These are phyloP conservation scores for Caenorhabditis sp. DNA, from an alignment of 2,888 invertebrate genomes.

Conservation along the genomic window DNA sequence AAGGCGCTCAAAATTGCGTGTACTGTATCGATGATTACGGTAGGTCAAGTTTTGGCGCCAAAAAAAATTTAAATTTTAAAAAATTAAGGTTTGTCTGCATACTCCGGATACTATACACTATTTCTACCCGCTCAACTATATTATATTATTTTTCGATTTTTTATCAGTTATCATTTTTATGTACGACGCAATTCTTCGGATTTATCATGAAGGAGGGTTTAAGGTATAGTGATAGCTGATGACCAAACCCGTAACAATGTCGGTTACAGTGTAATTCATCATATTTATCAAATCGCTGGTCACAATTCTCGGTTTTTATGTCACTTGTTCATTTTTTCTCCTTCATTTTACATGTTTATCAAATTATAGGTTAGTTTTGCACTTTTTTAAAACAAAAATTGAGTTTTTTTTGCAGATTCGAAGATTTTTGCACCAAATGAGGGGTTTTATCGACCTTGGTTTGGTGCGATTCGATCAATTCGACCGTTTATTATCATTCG, in stretches of 20 bases:
- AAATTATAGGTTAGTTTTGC: slow-evolving; percentile 43
- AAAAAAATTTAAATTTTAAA: no score
- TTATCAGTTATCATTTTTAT: slow-evolving; percentile 90
- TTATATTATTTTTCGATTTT: slow-evolving; percentile 83
- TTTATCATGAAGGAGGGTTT: slow-evolving; percentile 91
- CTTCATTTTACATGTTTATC: slow-evolving; percentile 82
- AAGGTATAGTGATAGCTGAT: slow-evolving; percentile 76
- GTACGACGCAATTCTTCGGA: slow-evolving; percentile 97
- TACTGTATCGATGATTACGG: slow-evolving; percentile 72
- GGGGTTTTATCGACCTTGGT: slow-evolving; percentile 82
- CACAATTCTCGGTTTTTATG: slow-evolving; percentile 98
- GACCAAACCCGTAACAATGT: slow-evolving; percentile 8
- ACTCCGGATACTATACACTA: slow-evolving; percentile 94
- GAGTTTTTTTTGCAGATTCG: slow-evolving; percentile 18
- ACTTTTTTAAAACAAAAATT: no score
- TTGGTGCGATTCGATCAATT: slow-evolving; percentile 86
- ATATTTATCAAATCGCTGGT: slow-evolving; percentile 83
- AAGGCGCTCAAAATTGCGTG: slow-evolving; percentile 58
- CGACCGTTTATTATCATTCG: slow-evolving; percentile 95
- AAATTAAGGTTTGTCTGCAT: slow-evolving; percentile 87
- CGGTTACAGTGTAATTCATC: slow-evolving; percentile 38
- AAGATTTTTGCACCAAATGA: slow-evolving; percentile 23
- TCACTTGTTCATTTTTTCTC: slow-evolving; percentile 95
- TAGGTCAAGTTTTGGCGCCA: not conserved
- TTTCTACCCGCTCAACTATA: slow-evolving; percentile 84